Percentiles rank a stretch among this genome's conserved stretches.
Evolutionary conservation across 2,113 vertebrate species (phyloP).

Genomic region (Sebastes fasciatus): DNA sequence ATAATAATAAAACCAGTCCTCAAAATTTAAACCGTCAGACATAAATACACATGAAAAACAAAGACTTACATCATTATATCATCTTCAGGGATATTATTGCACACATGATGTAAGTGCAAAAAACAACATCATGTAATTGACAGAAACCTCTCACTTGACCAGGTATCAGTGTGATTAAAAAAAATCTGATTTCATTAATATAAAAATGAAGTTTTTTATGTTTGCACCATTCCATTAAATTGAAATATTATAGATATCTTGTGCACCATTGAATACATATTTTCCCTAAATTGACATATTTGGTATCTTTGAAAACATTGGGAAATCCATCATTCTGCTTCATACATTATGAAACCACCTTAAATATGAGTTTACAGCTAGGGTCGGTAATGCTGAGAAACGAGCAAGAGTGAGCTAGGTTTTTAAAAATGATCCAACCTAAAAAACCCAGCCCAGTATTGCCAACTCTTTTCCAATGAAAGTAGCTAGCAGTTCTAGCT

Average conservation of each 20-base stretch:
- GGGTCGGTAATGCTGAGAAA: too few species aligned
- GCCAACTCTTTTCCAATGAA: too few species aligned
- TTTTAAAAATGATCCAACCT: too few species aligned
- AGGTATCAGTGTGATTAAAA: not conserved
- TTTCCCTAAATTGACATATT: too few species aligned
- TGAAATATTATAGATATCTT: too few species aligned
- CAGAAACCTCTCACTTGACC: not conserved
- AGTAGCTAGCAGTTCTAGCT: too few species aligned
- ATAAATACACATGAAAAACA: not conserved
- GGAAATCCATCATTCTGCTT: not conserved
- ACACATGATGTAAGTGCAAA: not conserved
- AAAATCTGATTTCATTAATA: not conserved
- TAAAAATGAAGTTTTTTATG: not conserved
- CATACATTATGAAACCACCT: not conserved
- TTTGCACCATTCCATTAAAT: not conserved
- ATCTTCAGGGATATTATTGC: not conserved
- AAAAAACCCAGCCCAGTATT: too few species aligned
- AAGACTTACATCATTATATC: not conserved
- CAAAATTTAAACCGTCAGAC: too few species aligned
- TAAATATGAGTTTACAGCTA: not conserved
- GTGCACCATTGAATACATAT: too few species aligned
- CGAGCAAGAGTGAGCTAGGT: too few species aligned
- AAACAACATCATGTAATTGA: not conserved
- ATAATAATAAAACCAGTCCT: not conserved
- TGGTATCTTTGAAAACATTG: too few species aligned